Conservation (phyloP, 2,888 invertebrate species). For the Scaptomyza caliginosa region DNA sequence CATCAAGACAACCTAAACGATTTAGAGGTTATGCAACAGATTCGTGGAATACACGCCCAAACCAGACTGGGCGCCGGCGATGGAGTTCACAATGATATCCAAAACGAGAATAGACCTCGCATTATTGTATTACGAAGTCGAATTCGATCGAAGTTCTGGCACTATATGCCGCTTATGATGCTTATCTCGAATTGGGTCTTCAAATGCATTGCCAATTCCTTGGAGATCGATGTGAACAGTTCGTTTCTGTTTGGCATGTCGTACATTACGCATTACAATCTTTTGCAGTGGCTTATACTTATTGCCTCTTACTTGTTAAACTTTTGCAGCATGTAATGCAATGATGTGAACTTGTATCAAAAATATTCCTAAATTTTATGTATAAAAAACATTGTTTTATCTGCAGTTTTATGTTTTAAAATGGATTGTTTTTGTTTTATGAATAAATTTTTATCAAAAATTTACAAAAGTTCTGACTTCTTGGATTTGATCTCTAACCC, state of each 20-base stretch:
- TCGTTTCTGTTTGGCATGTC: constrained; percentile 30
- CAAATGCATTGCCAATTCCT: background rate
- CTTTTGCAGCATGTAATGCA: background rate
- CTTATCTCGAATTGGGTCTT: constrained; percentile 27
- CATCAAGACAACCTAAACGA: background rate
- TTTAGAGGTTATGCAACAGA: background rate
- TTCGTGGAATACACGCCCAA: background rate
- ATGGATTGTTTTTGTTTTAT: background rate
- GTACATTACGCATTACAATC: constrained; percentile 24
- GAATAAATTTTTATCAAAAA: background rate
- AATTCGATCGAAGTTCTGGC: constrained; percentile 17
- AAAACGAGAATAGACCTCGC: background rate
- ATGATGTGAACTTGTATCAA: background rate
- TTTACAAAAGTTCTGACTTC: no score
- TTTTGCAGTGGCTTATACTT: constrained; percentile 36
- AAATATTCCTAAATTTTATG: background rate
- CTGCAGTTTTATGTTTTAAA: background rate
- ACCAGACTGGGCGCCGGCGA: constrained; percentile 41
- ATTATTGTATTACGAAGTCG: constrained; percentile 10
- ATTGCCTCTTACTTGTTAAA: constrained; percentile 26
- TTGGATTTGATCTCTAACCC: no score
- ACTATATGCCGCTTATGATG: constrained; percentile 28
- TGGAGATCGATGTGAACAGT: constrained; percentile 16
- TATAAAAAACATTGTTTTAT: no score
- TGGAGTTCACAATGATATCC: constrained; percentile 28